Percentiles rank a stretch among this genome's conserved stretches.
Evolutionary conservation across 2,888 invertebrate genomes (phyloP).

Genomic region (Orgyia antiqua): DNA sequence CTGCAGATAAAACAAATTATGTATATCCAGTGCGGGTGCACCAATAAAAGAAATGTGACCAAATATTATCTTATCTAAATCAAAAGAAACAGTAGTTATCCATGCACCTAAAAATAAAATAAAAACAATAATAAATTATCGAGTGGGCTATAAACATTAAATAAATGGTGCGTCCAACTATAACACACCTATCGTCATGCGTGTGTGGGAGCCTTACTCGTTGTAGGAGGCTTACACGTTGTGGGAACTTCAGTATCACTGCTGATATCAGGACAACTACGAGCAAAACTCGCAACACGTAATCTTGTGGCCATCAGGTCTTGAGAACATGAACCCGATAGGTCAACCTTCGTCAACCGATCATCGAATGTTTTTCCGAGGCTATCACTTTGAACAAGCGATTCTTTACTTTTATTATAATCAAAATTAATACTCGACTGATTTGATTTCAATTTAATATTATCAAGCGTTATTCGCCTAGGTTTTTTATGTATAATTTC

Average conservation of each 20-base stretch:
- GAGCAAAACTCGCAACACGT: conserved; percentile 16
- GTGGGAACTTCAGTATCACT: conserved; percentile 17
- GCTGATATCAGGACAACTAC: conserved; percentile 56
- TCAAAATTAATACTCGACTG: conserved; percentile 46
- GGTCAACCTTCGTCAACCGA: conserved; percentile 30
- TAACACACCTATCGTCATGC: conserved; percentile 72
- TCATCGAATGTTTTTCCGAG: conserved; percentile 38
- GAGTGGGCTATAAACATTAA: conserved; percentile 15
- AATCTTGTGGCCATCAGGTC: no score
- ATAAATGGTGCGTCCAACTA: conserved; percentile 41
- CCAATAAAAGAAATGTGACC: conserved; percentile 3
- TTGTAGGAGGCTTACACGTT: conserved; percentile 45
- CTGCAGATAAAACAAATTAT: neutral
- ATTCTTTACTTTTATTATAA: conserved; percentile 37
- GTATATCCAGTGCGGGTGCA: conserved; percentile 16
- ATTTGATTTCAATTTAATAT: conserved; percentile 53
- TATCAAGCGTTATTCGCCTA: conserved; percentile 65
- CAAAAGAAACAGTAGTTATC: no score
- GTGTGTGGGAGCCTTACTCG: conserved; percentile 55
- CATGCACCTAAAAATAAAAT: conserved; percentile 19
- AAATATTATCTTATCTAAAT: no score
- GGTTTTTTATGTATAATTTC: conserved; percentile 73
- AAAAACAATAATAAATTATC: no score
- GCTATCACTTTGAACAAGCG: conserved; percentile 35
- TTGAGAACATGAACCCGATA: no score